phyloP scores from a whole-genome alignment of 2,113 vertebrate genomes.

The Crotalus helleri region DNA sequence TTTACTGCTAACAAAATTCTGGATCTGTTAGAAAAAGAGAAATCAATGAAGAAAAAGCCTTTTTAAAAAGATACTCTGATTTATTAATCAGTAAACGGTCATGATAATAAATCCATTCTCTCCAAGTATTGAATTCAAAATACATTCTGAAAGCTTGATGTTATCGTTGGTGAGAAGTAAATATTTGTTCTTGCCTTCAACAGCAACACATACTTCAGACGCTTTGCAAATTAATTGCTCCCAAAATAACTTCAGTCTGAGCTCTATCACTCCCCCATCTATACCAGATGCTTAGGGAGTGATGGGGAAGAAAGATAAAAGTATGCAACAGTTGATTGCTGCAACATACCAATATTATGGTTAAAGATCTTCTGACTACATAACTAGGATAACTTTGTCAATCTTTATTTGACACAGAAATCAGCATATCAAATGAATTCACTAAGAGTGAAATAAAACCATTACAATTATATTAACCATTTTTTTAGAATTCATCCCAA shows the following conservation, averaged over 20 bases:
- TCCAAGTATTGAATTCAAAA: constrained; percentile 9
- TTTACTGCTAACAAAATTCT: background rate
- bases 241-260: constrained; percentile 27
- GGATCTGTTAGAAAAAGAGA: background rate
- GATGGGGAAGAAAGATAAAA: constrained; percentile 5
- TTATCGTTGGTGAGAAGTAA: constrained; percentile 20
- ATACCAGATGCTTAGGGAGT: constrained; percentile 9
- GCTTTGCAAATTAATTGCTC: constrained; percentile 32
- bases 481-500: background rate
- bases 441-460: background rate
- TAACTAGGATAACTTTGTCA: background rate
- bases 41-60: background rate
- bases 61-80: background rate
- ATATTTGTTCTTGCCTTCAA: constrained; percentile 29
- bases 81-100: background rate
- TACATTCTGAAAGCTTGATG: constrained; percentile 29
- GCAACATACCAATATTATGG: constrained; percentile 1
- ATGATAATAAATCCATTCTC: background rate
- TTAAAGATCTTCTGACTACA: background rate
- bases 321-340: constrained; percentile 18
- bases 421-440: constrained; percentile 11
- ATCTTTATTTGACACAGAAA: background rate
- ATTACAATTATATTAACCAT: background rate
- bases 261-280: constrained; percentile 11
- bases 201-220: constrained; percentile 21